Percentiles rank a stretch among this genome's conserved stretches.
Conservation (phyloP, 2,888 invertebrate species). For the Phymatocera aterrima region DNA sequence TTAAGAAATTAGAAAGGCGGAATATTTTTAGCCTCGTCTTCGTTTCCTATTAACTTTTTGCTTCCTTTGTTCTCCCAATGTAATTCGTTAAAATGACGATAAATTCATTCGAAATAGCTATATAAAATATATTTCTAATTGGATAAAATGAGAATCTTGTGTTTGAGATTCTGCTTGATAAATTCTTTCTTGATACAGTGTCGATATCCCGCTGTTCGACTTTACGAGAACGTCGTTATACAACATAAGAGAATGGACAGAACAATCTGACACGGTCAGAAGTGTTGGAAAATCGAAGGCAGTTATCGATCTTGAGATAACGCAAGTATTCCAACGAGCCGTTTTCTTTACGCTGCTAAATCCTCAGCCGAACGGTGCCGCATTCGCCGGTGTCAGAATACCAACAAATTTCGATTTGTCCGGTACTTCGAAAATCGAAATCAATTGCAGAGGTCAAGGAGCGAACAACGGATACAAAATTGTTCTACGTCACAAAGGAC, state of each 20-base stretch:
- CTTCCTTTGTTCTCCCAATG: too few relatives aligned
- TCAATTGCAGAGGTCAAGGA: constrained; percentile 79
- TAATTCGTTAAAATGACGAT: too few relatives aligned
- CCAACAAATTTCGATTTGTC: constrained; percentile 76
- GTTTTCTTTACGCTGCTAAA: constrained; percentile 81
- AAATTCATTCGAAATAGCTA: too few relatives aligned
- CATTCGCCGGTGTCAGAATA: constrained; percentile 81
- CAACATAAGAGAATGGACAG: constrained; percentile 78
- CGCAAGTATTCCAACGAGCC: constrained; percentile 79
- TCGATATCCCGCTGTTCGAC: constrained; percentile 75
- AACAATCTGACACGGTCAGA: constrained; percentile 81
- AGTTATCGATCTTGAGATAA: constrained; percentile 78
- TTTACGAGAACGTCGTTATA: constrained; percentile 78
- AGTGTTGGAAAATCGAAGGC: constrained; percentile 83
- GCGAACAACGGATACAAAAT: constrained; percentile 79
- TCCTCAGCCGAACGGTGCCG: constrained; percentile 82
- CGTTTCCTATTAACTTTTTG: too few relatives aligned
- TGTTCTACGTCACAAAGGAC: constrained; percentile 78
- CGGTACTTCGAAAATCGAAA: constrained; percentile 75
- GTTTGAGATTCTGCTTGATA: not conserved
- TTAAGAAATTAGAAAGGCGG: too few relatives aligned
- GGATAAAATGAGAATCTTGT: not conserved
- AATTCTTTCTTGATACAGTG: constrained; percentile 49
- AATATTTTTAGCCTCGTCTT: too few relatives aligned
- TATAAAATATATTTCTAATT: too few relatives aligned